Evolutionary conservation across 2,797 vertebrate species (phyloP).

Genomic region (Scolopax bukidnonensis): DNA sequence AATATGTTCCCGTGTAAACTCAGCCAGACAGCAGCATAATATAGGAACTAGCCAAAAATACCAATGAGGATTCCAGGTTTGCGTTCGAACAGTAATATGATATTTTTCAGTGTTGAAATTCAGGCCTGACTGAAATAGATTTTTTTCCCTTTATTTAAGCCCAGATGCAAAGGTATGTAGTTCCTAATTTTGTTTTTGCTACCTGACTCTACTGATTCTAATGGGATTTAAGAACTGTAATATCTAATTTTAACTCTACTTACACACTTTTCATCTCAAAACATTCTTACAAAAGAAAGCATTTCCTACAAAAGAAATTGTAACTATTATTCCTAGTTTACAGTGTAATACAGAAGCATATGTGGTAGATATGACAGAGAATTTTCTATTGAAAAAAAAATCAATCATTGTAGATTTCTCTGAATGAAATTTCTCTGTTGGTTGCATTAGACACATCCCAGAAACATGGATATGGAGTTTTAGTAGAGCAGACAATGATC

Average conservation of each 20-base stretch:
- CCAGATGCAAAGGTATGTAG: neutral
- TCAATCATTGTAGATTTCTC: neutral
- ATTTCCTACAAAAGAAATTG: neutral
- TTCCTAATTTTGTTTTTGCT: neutral
- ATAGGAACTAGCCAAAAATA: conserved; percentile 29
- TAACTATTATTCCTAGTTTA: neutral
- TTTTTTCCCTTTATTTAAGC: neutral
- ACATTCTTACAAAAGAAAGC: neutral
- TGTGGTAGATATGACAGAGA: neutral
- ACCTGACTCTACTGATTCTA: neutral
- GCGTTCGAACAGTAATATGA: neutral
- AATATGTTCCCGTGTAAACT: conserved; percentile 15
- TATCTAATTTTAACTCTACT: neutral
- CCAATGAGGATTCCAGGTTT: neutral
- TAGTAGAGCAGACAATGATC: neutral
- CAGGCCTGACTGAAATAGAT: neutral
- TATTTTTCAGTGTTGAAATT: conserved; percentile 32
- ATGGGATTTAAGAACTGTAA: neutral
- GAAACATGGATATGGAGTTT: neutral
- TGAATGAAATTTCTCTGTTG: neutral
- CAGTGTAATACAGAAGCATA: neutral
- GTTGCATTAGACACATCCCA: neutral
- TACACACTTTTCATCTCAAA: neutral
- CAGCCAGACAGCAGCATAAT: conserved; percentile 26
- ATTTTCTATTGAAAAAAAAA: neutral